Evolutionary conservation across 2,888 invertebrate species (phyloP).

Genomic region (Cephus rjabovi): DNA sequence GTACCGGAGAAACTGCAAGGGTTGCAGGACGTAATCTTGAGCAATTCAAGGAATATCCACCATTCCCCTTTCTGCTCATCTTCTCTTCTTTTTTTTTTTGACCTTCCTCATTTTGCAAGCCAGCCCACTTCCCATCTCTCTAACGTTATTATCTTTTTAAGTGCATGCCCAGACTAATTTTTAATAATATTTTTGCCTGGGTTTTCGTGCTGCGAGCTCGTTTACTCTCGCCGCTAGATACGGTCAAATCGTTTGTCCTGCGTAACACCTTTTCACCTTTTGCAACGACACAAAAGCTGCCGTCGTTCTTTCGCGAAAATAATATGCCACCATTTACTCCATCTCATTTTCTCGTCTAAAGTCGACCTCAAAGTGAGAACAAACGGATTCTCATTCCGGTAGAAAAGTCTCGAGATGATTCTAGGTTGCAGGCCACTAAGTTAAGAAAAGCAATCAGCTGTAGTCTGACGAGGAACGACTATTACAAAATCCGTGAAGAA

Average conservation of each 20-base stretch:
- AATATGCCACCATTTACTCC: no score
- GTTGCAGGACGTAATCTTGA: slow-evolving; percentile 59
- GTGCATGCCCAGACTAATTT: slow-evolving; percentile 21
- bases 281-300: no score
- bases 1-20: slow-evolving; percentile 48
- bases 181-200: slow-evolving; percentile 12
- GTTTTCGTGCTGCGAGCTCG: slow-evolving; percentile 7
- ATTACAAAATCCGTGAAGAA: no score
- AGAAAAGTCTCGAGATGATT: no score
- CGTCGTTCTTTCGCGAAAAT: no score
- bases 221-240: not conserved
- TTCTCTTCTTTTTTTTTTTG: slow-evolving; percentile 16
- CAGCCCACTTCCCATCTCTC: not conserved
- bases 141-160: slow-evolving; percentile 28
- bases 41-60: slow-evolving; percentile 53
- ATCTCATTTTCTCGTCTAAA: no score
- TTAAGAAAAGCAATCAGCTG: no score
- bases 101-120: not conserved
- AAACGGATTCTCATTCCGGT: no score
- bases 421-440: no score
- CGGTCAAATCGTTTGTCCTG: not conserved
- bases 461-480: no score
- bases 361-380: no score
- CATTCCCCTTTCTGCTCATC: slow-evolving; percentile 29
- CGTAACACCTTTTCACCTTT: not conserved